A percentile compares a stretch with the other conserved stretches of the same genome.
Evolutionary conservation across 1,140 invertebrate genomes (phyloP).

Genomic region (Brachionus plicatilis): DNA sequence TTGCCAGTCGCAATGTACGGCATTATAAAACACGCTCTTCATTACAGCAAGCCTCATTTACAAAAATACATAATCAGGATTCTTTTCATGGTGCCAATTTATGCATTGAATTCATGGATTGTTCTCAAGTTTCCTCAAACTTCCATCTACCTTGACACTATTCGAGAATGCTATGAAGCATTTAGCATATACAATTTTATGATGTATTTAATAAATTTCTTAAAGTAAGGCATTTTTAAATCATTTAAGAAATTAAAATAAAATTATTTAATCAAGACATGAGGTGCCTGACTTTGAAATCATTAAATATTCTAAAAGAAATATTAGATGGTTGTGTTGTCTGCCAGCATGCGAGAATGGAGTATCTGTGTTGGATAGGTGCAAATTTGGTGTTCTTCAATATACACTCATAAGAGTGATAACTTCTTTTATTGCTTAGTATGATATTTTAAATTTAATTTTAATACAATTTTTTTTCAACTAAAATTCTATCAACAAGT

Average conservation of each 20-base stretch:
- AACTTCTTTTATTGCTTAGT: conserved; percentile 81
- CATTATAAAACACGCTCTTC: conserved; percentile 84
- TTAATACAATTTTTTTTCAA: not conserved
- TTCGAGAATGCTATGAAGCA: conserved; percentile 85
- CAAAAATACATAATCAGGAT: conserved; percentile 90
- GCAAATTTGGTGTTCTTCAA: conserved; percentile 90
- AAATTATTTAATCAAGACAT: conserved; percentile 50
- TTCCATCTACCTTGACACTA: conserved; percentile 82
- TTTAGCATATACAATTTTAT: conserved; percentile 98
- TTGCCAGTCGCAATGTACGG: conserved; percentile 87
- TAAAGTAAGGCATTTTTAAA: conserved; percentile 43
- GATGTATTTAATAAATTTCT: conserved; percentile 79
- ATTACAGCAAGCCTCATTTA: conserved; percentile 83
- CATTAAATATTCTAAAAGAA: conserved; percentile 66
- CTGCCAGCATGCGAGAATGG: conserved; percentile 80
- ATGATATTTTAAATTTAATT: conserved; percentile 43
- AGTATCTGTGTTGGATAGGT: conserved; percentile 67
- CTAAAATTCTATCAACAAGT: conserved; percentile 54
- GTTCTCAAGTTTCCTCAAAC: conserved; percentile 65
- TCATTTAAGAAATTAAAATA: not conserved
- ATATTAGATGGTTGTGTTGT: conserved; percentile 52
- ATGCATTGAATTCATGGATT: conserved; percentile 78
- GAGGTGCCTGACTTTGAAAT: conserved; percentile 73
- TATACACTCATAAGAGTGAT: conserved; percentile 82
- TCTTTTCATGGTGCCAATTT: conserved; percentile 95